Base-by-base conservation (phyloP, 2,113 vertebrate genomes). In the Antennarius striatus region DNA sequence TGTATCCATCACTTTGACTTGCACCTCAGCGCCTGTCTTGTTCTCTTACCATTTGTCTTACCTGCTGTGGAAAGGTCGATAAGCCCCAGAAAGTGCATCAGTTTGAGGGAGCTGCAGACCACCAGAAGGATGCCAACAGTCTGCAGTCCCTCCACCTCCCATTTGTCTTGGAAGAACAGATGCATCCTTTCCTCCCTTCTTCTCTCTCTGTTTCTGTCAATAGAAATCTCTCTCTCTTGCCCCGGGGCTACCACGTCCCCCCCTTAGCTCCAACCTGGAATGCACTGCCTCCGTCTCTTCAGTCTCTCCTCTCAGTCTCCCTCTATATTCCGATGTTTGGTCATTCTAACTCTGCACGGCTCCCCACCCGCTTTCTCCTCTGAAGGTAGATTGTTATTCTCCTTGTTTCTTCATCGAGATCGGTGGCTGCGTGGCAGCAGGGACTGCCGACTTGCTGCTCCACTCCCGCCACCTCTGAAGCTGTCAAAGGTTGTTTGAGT, bases 81-180 rank as follows among this genome's bases (percentile, higher is more conserved):
- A 56, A 94, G 88, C 69, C 92, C 93, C 71, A 94, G 80, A 86
- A 94, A 93, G 83, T 93, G 92, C 89, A 94, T 84, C 63, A 94
- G 86, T 85, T 93, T 94, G 62, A 94, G 84, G 51, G 93, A 94
- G 83, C 92, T 94, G 88, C 90, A 92, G 83, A 93, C 84, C 63
- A 94, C 87, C 76, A 94, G 83, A 30, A 94, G 87, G 75, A 94
- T 92, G n/a, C 93, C 92, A 51, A 93, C 70, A 5, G 93, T 94
- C 88, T 94, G 93, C 79, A 94, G 85, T 67, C 93, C 92, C 85
- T 94, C 93, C 82, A 93, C 88, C 85, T 94, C 92, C 92, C 92
- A 93, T 71, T 89, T 91, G 12, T 91, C 90, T 65, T 79, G 80
- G 66, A 92, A 89, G 80, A 93, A 92, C 73, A 88, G 81, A 84